These are phyloP conservation scores for Lasioglossum morio DNA, from an alignment of 2,888 invertebrate species.

Conservation along the genomic window DNA sequence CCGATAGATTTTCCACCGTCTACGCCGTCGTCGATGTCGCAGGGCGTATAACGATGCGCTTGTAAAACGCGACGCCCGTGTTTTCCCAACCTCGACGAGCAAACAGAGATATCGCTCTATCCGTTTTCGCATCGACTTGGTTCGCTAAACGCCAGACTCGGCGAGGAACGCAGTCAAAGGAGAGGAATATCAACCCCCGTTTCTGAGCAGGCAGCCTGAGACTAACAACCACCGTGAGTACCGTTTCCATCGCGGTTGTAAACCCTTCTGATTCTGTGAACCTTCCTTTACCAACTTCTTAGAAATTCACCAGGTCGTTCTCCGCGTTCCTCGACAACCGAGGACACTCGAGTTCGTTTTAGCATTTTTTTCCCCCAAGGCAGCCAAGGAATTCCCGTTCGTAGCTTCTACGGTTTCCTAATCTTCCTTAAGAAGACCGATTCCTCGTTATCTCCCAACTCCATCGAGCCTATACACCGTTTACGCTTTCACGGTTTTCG, in stretches of 20 bases:
- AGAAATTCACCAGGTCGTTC: not conserved
- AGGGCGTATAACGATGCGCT: constrained; percentile 68
- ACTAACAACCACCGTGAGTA: constrained; percentile 62
- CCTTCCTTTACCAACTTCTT: not conserved
- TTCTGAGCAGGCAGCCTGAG: constrained; percentile 41
- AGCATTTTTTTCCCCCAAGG: not conserved
- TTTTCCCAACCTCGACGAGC: constrained; percentile 27
- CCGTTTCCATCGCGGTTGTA: not conserved
- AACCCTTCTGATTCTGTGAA: not conserved
- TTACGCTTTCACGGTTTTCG: not conserved
- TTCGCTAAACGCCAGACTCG: constrained; percentile 7
- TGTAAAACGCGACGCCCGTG: constrained; percentile 58
- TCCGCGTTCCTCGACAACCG: not conserved
- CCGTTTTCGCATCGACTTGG: constrained; percentile 22
- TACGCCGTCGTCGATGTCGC: constrained; percentile 70
- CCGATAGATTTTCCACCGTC: constrained; percentile 79
- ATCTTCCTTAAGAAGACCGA: constrained; percentile 34
- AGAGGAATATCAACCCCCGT: constrained; percentile 35
- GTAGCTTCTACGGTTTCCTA: constrained; percentile 50
- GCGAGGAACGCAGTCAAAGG: constrained; percentile 22
- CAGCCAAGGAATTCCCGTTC: constrained; percentile 15
- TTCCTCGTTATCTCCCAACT: not conserved
- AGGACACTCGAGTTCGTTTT: not conserved
- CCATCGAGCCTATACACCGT: not conserved
- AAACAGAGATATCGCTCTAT: not conserved